phyloP scores from a whole-genome alignment of 1,140 invertebrate genomes.

The Apis cerana region DNA sequence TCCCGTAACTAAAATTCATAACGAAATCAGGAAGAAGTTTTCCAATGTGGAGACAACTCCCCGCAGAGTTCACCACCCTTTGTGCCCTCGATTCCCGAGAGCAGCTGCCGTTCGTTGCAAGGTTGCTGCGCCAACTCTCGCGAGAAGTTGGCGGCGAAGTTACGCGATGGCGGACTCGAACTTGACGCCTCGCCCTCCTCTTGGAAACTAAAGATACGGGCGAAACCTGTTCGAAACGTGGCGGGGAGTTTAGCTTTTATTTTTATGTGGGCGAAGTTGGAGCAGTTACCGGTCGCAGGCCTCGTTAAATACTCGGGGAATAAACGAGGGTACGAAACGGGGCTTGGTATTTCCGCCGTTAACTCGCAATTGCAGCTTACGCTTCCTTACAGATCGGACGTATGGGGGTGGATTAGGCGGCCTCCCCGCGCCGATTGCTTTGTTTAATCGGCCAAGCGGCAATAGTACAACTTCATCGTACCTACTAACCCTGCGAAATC shows the following conservation, averaged over 20 bases:
- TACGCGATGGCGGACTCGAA: conserved; percentile 2
- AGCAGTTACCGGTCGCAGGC: neutral
- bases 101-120: conserved; percentile 14
- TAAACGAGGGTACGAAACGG: neutral
- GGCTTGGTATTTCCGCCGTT: conserved; percentile 4
- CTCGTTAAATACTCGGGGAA: conserved; percentile 21
- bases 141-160: conserved; percentile 27
- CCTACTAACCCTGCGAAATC: neutral
- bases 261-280: conserved; percentile 32
- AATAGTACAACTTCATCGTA: neutral
- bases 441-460: neutral
- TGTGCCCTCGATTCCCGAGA: neutral
- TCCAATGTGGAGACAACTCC: too few relatives aligned
- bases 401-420: neutral
- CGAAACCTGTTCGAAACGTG: neutral
- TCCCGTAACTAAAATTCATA: neutral
- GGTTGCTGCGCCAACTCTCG: neutral
- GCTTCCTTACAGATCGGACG: neutral
- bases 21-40: neutral
- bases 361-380: neutral
- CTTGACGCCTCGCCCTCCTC: neutral
- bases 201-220: neutral
- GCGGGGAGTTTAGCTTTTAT: conserved; percentile 32
- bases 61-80: neutral
- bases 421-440: neutral